Evolutionary conservation across 2,888 invertebrate species (phyloP).

Genomic region (Incurvaria masculella): DNA sequence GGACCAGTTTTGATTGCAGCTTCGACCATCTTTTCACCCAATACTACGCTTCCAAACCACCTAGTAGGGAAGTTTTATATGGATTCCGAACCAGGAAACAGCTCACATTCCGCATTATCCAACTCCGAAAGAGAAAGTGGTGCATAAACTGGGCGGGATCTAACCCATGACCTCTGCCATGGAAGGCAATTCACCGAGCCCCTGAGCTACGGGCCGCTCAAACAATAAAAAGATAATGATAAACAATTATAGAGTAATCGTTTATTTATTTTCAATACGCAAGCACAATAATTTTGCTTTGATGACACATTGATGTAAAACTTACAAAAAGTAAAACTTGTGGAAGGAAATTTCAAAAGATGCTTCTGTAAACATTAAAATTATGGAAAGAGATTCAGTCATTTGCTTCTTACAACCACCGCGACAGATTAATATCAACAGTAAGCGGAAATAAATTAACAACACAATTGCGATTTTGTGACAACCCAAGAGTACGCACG

Average conservation of each 20-base stretch:
- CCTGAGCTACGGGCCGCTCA: too few species aligned
- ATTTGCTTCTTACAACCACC: neutral
- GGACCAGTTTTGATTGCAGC: too few species aligned
- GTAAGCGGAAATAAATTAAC: neutral
- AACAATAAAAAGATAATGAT: neutral
- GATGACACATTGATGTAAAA: constrained; percentile 41
- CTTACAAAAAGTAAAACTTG: neutral
- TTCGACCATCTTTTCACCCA: too few species aligned
- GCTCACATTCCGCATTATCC: too few species aligned
- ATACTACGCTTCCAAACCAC: too few species aligned
- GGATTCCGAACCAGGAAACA: too few species aligned
- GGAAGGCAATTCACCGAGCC: too few species aligned
- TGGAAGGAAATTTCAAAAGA: neutral
- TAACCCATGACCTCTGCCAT: too few species aligned
- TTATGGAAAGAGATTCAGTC: neutral
- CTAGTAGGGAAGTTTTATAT: too few species aligned
- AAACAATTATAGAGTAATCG: neutral
- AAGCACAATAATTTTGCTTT: constrained; percentile 58
- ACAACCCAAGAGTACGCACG: neutral
- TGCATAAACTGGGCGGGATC: too few species aligned
- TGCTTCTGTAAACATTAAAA: neutral
- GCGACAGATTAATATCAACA: neutral
- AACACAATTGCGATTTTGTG: neutral
- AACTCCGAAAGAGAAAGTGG: too few species aligned
- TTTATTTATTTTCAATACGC: constrained; percentile 32